A percentile compares a stretch with the other conserved stretches of the same genome.
Conservation (phyloP, 1,140 invertebrate genomes). For the Drosophila prosaltans region DNA sequence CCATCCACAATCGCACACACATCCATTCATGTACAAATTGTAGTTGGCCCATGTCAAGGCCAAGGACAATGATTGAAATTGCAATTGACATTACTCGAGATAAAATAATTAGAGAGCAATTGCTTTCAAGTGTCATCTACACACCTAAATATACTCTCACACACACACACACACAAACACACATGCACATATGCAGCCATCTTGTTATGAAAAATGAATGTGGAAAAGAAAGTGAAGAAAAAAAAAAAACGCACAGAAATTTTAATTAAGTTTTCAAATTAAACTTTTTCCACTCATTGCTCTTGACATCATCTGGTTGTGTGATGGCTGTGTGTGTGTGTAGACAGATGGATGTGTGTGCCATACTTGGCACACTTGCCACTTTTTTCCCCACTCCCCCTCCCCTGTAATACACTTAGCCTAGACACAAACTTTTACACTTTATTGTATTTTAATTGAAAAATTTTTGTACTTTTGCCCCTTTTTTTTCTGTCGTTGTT, state of each 20-base stretch:
- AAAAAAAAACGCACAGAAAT: conserved; percentile 48
- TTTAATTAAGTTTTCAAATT: conserved; percentile 82
- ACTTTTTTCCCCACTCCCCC: not conserved
- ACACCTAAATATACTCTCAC: conserved; percentile 19
- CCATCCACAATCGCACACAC: conserved; percentile 13
- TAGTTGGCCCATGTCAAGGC: conserved; percentile 31
- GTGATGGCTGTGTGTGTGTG: conserved; percentile 23
- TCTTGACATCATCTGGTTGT: conserved; percentile 41
- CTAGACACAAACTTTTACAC: conserved; percentile 73
- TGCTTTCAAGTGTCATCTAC: conserved; percentile 58
- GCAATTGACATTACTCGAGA: conserved; percentile 35
- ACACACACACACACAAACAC: conserved; percentile 8
- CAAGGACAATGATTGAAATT: conserved; percentile 41
- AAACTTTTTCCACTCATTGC: conserved; percentile 72
- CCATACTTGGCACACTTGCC: conserved; percentile 61
- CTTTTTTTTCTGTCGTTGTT: not conserved
- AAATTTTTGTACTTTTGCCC: conserved; percentile 53
- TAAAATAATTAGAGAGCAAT: conserved; percentile 46
- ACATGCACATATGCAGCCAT: conserved; percentile 17
- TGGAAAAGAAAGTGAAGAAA: conserved; percentile 30
- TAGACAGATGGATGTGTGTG: conserved; percentile 9
- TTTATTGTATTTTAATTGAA: conserved; percentile 80
- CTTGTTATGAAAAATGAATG: conserved; percentile 30
- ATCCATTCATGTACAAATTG: conserved; percentile 1
- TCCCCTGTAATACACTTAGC: conserved; percentile 40